Evolutionary conservation across 2,888 invertebrate genomes (phyloP), one percentile per base, ranked within the genome.

Genomic region (Melinopterus prodromus): DNA sequence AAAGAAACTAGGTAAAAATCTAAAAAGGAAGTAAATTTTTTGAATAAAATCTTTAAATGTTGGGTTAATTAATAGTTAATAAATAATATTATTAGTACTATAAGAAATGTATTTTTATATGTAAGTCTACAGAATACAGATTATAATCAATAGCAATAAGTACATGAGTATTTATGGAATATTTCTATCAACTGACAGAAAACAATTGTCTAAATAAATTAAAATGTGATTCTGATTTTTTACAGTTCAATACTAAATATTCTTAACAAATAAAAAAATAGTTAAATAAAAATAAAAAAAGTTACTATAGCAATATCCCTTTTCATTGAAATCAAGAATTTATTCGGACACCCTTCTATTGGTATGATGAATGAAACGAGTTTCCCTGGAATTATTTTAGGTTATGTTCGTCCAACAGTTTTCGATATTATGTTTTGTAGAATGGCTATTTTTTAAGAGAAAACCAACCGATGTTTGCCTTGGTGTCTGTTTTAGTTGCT

Each of bases 311-410:
- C 89, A 76, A 95, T 88, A 74, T 90, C 89, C 5, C 92, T 90
- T 79, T 91, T 91, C 75, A 92, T 87, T 0, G 93, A 92, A 75
- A 94, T 91, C 38, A 93, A 91, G 88, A 94, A 94, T 85, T 92
- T 91, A 84, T 93, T 88, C 0, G 87, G 86, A 75, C 90, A 90
- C 5, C 91, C 92, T 77, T 92, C 91, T 12, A 94, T 86, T 0
- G 94, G 94, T 75, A 94, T 90, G 77, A 94, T 91, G 85, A 94
- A 92, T 6, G 89, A 85, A 6, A 87, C 85, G 7, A 78, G 71
- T 26, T 84, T 85, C n/a, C 76, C 79, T 79, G 38, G 5, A 78
- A 74, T 36, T 74, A 69, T 70, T 74, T 77, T 15, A 36, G 71
- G 70, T 70, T 16, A 14, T 9, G 35, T 37, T n/a, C 16, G 36